Base-by-base conservation (phyloP, 2,888 invertebrate genomes). In the Agriopis aurantiaria region DNA sequence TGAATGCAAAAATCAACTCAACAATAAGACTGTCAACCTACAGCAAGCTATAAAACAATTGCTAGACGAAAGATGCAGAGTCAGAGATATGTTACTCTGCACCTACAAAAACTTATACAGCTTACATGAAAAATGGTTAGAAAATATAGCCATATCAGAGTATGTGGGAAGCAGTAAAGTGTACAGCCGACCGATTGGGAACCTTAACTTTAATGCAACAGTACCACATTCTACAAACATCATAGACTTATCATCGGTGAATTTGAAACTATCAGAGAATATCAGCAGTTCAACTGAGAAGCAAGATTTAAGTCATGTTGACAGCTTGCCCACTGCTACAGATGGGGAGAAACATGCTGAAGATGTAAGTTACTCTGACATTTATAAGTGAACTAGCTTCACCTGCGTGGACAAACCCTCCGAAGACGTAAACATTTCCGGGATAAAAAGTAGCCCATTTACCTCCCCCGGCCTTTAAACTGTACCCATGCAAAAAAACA, bases 1-100 rank as follows among this genome's bases (percentile, higher is more conserved):
- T 0, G 95, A 96, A 78, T 98, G 98, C 96, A 98, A 98, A 87
- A 97, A 97, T 59, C 95, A 96, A 65, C 92, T 98, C 40, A 96
- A 96, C 14, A 96, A 96, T 76, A 95, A 96, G 86, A 95, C 96
- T 62, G 95, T 95, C 45, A 96, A 96, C 76, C 90, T 97, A 65
- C 96, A 97, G 85, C 96, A 96, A 85, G 95, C 96, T 48, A 92
- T 97, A 73, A 96, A 96, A 85, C 95, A 95, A 75, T 84, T 97
- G 65, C 88, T 97, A 43, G 96, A 97, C 76, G 97, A 98, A 83
- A 94, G 96, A 64, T 95, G 95, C 75, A 92, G 95, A 85, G 91
- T 96, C 11, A 92, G 96, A 65, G 96, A 96, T 61, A 95, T 95
- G 84, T 92, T 96, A 73, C 82, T 96, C 7, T 95, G 95, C 82